These are phyloP conservation scores for Drosophila athabasca DNA, from an alignment of 1,140 invertebrate species.

Conservation along the genomic window DNA sequence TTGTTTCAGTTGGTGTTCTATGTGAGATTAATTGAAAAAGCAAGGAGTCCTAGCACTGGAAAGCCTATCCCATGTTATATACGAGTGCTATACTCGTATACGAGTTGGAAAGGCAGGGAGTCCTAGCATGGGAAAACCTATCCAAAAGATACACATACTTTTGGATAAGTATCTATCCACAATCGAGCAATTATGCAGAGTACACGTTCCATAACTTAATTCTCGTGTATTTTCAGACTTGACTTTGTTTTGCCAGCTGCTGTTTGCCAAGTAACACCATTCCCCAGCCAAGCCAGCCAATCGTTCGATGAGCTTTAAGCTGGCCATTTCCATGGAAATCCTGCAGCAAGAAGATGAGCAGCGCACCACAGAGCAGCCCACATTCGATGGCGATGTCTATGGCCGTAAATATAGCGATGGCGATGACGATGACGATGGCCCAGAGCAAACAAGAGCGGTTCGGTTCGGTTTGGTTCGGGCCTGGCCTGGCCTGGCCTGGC, in stretches of 20 bases:
- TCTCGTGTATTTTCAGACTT: not conserved
- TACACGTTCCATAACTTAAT: too few species aligned
- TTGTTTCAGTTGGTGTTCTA: too few species aligned
- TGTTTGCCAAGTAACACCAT: conserved; percentile 65
- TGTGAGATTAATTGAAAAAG: too few species aligned
- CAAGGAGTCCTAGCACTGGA: too few species aligned
- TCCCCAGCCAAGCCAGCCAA: conserved; percentile 26
- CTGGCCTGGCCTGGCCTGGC: conserved; percentile 38
- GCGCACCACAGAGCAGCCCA: conserved; percentile 16
- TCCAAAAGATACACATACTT: too few species aligned
- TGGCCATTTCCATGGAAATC: conserved; percentile 63
- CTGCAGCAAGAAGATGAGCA: conserved; percentile 34
- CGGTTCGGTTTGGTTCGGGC: not conserved
- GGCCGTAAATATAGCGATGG: conserved; percentile 9
- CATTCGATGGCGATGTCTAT: too few species aligned
- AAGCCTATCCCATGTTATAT: too few species aligned
- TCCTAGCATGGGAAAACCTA: too few species aligned
- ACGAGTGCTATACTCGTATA: too few species aligned
- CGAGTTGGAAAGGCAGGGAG: too few species aligned
- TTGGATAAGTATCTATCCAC: too few species aligned
- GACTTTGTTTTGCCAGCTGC: conserved; percentile 26
- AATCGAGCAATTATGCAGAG: too few species aligned
- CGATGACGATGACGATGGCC: conserved; percentile 26
- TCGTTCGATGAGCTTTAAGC: conserved; percentile 49
- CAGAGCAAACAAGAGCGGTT: conserved; percentile 35